Percentiles rank a stretch among this genome's conserved stretches.
These are phyloP conservation scores for Blastomussa wellsi DNA, from an alignment of 92 coral and sea anemone species.

Conservation along the genomic window DNA sequence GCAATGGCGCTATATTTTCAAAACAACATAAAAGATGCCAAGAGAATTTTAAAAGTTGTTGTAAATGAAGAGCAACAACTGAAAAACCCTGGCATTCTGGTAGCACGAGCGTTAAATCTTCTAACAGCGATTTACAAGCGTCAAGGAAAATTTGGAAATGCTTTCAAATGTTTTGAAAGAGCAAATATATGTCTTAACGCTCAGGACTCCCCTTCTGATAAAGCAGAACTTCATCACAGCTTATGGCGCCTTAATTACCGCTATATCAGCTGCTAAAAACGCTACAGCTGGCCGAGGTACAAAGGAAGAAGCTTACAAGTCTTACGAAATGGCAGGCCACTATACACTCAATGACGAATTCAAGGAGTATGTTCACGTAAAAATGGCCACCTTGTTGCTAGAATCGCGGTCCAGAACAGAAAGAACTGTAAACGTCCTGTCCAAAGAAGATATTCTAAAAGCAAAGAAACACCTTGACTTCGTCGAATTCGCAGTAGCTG, in stretches of 20 bases:
- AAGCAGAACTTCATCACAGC: constrained; percentile 17
- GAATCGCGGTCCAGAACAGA: background rate
- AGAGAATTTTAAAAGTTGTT: background rate
- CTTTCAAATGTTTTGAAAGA: background rate
- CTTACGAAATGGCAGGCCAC: constrained; percentile 1
- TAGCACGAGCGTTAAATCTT: constrained; percentile 13
- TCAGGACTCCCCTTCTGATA: constrained; percentile 1
- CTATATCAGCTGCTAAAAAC: background rate
- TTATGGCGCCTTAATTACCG: constrained; percentile 17
- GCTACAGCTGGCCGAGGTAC: background rate
- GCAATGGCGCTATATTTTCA: constrained; percentile 17
- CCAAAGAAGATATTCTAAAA: background rate
- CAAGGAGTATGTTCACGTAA: constrained; percentile 7
- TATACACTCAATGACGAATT: background rate
- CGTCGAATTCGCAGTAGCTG: background rate
- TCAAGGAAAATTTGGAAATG: constrained; percentile 13
- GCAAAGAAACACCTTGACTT: constrained; percentile 20
- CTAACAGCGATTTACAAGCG: constrained; percentile 5
- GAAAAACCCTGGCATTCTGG: constrained; percentile 10
- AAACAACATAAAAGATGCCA: background rate
- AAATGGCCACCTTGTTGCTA: background rate
- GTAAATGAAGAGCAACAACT: background rate
- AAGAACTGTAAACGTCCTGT: background rate
- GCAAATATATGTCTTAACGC: background rate
- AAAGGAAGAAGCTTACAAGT: constrained; percentile 5